Conservation (phyloP, 2,888 invertebrate genomes). For the Eristalis arbustorum region DNA sequence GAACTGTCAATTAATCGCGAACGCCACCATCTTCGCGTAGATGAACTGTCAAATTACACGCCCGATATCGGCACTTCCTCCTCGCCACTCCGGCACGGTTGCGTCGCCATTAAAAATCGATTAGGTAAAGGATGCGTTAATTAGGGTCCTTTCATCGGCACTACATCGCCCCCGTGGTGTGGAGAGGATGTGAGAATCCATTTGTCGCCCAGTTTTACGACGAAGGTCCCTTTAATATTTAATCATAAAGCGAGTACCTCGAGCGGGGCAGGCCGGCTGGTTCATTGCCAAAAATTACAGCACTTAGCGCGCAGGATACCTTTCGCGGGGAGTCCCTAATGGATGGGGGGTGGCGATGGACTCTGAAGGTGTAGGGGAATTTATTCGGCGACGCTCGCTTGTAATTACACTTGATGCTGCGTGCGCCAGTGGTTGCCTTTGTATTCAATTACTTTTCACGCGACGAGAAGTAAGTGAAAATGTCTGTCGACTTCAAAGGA, state of each 20-base stretch:
- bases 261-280: background rate
- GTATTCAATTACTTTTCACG: constrained; percentile 46
- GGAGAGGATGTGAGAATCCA: background rate
- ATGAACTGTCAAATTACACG: background rate
- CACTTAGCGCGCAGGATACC: background rate
- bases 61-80: background rate
- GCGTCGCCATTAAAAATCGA: constrained; percentile 60
- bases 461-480: constrained; percentile 20
- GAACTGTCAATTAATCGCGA: constrained; percentile 42
- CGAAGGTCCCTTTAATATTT: constrained; percentile 37
- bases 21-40: background rate
- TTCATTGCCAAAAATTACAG: constrained; percentile 9
- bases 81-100: background rate
- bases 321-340: background rate
- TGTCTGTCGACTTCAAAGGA: constrained; percentile 9
- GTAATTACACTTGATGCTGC: constrained; percentile 31
- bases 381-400: background rate
- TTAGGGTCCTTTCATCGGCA: constrained; percentile 22
- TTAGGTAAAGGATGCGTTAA: constrained; percentile 63
- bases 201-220: background rate
- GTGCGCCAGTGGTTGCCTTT: constrained; percentile 13
- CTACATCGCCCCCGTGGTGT: background rate
- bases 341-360: background rate
- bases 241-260: background rate
- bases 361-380: background rate